Base-by-base conservation (phyloP, 1,140 invertebrate genomes). In the Schmidtea mediterranea region DNA sequence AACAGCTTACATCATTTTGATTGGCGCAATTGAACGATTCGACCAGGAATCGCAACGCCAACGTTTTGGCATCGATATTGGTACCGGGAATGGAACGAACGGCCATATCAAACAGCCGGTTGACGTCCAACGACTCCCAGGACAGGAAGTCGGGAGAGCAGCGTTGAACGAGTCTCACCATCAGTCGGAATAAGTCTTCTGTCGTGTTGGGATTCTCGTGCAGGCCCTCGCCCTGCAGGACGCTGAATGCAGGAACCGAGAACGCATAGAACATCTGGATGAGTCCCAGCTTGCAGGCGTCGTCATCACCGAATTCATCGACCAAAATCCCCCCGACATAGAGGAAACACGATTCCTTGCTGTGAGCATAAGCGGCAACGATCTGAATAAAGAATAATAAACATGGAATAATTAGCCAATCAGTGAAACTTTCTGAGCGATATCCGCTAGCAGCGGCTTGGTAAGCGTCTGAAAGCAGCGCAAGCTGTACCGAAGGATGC, bases 181-280 rank as follows among this genome's bases (percentile, higher is more conserved):
- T 82, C 19, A 92, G 70, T 41, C 87, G 70, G 62, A 92, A 95
- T 49, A 94, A 75, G 62, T 95, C 90, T 62, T 95, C 90, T 0
- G 95, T 82, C 0, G 86, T 95, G 56, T 95, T 89, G 0, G 90
- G 87, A 71, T 94, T 78, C 63, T 89, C 78, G 50, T 76, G 71
- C 8, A 94, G 65, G 1, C 80, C 80, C 73, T 73, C 63, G 36
- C 62, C 60, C 54, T 67, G 61, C 45, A 90, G 69, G 55, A 84
- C 61, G 40, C 70, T 67, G 62, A 92, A 83, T 36, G 86, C 81
- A 39, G 80, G 78, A 48, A 73, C 72, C 56, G 84, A 75, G 58
- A 89, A 77, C 37, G 77, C 79, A 66, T 80, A 72, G 46, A 46
- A 54, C 49, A 23, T 19, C 38, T 41, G 41, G 13, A 32, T 49